phyloP scores from a whole-genome alignment of 2,797 vertebrate genomes.

The Crotalus adamanteus region DNA sequence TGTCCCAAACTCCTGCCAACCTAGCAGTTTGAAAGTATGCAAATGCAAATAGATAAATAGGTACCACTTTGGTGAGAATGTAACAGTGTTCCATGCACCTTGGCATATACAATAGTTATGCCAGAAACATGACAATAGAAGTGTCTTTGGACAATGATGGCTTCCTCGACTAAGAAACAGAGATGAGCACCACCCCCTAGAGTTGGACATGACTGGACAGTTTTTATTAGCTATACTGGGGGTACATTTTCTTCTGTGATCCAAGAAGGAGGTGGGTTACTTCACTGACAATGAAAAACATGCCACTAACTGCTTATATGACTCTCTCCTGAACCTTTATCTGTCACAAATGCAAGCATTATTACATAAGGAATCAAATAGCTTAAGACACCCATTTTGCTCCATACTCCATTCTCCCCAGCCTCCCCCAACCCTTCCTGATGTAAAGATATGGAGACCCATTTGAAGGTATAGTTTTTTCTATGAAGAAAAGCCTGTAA shows the following conservation, averaged over 20 bases:
- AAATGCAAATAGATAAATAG: too few species aligned
- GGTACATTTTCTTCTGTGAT: not conserved
- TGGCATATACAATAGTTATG: too few species aligned
- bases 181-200: too few species aligned
- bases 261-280: not conserved
- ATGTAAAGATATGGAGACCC: not conserved
- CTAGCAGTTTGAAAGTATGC: too few species aligned
- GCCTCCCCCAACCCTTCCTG: not conserved
- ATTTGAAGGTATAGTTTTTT: not conserved
- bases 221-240: too few species aligned
- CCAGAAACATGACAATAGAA: too few species aligned
- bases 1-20: too few species aligned
- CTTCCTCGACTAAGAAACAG: too few species aligned
- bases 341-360: not conserved
- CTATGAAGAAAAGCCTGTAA: not conserved
- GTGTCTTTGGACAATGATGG: too few species aligned
- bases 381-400: not conserved
- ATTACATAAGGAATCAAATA: not conserved
- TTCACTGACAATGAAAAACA: not conserved
- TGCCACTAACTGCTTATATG: not conserved
- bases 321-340: not conserved
- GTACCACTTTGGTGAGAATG: too few species aligned
- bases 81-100: too few species aligned
- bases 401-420: not conserved
- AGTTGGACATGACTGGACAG: too few species aligned